Percentiles rank a stretch among this genome's conserved stretches.
Evolutionary conservation across 2,113 vertebrate species (phyloP).

Genomic region (Laticauda colubrina): DNA sequence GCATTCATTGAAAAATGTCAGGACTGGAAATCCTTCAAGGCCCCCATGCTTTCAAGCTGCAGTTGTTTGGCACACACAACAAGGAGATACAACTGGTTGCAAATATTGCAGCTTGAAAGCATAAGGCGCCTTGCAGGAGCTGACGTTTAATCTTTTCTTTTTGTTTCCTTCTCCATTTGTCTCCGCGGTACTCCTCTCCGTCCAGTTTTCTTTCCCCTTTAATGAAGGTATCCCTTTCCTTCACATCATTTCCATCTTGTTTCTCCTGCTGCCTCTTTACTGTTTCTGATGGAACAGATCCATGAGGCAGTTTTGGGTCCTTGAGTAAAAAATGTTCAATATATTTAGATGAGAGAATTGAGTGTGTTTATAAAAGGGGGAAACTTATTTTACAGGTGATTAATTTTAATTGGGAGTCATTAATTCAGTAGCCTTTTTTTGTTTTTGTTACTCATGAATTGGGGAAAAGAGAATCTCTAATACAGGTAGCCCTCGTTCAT

Average conservation of each 20-base stretch:
- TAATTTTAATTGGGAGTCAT: not conserved
- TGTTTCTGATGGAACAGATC: not conserved
- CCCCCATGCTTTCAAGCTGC: not conserved
- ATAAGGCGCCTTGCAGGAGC: not conserved
- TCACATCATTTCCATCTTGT: not conserved
- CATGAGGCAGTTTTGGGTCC: not conserved
- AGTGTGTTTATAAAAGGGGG: not conserved
- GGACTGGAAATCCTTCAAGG: not conserved
- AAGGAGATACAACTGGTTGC: not conserved
- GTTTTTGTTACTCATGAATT: not conserved
- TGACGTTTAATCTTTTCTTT: not conserved
- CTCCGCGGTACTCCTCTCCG: not conserved
- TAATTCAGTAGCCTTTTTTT: not conserved
- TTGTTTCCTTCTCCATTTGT: not conserved
- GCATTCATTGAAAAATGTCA: not conserved
- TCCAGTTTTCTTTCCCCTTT: not conserved
- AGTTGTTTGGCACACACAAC: not conserved
- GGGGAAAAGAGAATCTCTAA: not conserved
- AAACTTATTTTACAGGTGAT: not conserved
- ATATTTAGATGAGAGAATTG: not conserved
- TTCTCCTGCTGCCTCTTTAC: not conserved
- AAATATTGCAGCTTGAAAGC: not conserved
- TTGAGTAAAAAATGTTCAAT: not conserved
- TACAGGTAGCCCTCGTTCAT: not conserved
- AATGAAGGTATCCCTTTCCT: not conserved